Evolutionary conservation across 2,797 vertebrate species (phyloP).

Genomic region (Pelodytes ibericus): DNA sequence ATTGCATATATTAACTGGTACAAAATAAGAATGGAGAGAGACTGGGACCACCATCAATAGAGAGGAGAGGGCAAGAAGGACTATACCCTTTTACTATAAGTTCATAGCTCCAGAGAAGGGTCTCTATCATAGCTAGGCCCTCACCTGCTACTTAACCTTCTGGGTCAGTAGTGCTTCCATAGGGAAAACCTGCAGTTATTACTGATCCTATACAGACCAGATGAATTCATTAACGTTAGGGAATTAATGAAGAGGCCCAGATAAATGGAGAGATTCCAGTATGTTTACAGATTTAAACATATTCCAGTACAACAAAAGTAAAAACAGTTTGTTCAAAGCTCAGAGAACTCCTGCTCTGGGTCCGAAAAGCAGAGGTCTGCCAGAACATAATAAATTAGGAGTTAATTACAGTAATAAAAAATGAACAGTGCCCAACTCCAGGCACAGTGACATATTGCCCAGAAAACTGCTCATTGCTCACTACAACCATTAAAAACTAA

Average conservation of each 20-base stretch:
- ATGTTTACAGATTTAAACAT: not conserved
- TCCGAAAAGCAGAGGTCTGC: not conserved
- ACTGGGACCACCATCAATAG: not conserved
- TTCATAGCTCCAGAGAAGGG: conserved; percentile 21
- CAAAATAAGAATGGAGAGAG: not conserved
- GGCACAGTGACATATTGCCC: conserved; percentile 32
- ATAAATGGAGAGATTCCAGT: not conserved
- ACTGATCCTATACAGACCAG: not conserved
- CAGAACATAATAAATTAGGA: conserved; percentile 45
- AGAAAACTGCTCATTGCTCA: conserved; percentile 30
- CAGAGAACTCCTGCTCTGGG: not conserved
- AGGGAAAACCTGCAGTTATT: conserved; percentile 6
- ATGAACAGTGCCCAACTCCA: conserved; percentile 7
- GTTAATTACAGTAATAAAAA: conserved; percentile 22
- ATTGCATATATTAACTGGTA: not conserved
- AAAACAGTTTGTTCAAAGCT: not conserved
- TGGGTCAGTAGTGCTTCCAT: not conserved
- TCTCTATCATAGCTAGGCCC: conserved; percentile 40
- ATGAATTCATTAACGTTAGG: not conserved
- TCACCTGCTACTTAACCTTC: not conserved
- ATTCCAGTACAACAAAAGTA: not conserved
- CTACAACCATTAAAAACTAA: conserved; percentile 61
- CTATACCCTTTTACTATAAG: not conserved
- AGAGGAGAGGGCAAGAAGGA: not conserved
- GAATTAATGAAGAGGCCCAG: not conserved